phyloP scores from a whole-genome alignment of 2,888 invertebrate genomes.

The Diploptera punctata region DNA sequence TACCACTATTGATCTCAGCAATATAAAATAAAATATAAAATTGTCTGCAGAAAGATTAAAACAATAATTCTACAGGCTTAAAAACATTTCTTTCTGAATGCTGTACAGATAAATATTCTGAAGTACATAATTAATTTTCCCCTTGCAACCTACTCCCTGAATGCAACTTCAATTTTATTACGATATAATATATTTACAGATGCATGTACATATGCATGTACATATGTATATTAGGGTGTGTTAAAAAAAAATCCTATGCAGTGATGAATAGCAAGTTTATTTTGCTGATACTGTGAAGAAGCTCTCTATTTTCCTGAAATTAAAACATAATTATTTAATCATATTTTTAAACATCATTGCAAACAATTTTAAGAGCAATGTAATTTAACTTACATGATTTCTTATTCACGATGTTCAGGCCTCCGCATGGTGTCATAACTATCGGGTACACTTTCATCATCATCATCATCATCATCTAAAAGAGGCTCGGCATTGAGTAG shows the following conservation, averaged over 20 bases:
- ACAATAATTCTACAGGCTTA: too few species aligned
- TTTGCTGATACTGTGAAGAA: background rate
- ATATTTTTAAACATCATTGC: background rate
- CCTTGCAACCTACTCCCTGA: conserved; percentile 12
- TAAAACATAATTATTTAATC: background rate
- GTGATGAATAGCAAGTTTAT: background rate
- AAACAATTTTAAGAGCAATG: too few species aligned
- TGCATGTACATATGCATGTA: too few species aligned
- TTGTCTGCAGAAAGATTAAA: too few species aligned
- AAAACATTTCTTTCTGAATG: too few species aligned
- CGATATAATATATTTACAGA: too few species aligned
- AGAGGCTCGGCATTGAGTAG: conserved; percentile 47
- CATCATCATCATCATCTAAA: conserved; percentile 46
- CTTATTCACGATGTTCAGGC: conserved; percentile 27
- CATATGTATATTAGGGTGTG: background rate
- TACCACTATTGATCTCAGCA: too few species aligned
- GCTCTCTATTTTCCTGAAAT: background rate
- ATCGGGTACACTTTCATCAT: conserved; percentile 40
- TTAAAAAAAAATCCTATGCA: background rate
- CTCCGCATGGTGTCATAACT: conserved; percentile 14
- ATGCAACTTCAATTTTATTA: background rate
- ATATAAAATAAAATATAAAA: too few species aligned
- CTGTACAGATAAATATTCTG: background rate
- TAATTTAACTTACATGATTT: background rate
- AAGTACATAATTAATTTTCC: background rate